Evolutionary conservation across 2,888 invertebrate species (phyloP), one percentile per base, ranked within the genome.

Genomic region (Harpalus rubripes): DNA sequence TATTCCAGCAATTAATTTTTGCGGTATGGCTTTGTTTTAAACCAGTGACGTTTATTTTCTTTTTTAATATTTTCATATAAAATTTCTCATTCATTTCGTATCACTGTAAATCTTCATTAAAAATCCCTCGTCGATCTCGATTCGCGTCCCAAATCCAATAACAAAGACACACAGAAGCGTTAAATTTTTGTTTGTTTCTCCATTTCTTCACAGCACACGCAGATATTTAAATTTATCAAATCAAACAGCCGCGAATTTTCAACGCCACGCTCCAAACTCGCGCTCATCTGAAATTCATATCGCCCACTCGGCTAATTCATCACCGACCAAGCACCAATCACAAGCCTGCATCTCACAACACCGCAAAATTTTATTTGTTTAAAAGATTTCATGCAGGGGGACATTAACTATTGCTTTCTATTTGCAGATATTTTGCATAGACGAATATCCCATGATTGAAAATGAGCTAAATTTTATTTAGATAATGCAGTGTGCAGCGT

Each of bases 221-320:
- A 44, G 72, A 44, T 74, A 74, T 74, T 74, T 74, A 74, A 74
- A 74, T 74, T 74, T 22, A 74, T 74, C 18, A 74, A 74, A 74
- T 44, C 72, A 74, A 74, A 44, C 44, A 74, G 72, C 12, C 32
- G 68, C n/a, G 68, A 68, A 39, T 68, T 68, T 63, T 68, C 68
- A 68, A 39, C 68, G 68, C 68, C 68, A 68, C 39, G 68, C 32
- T 68, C 26, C n/a, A 63, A 63, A 63, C 72, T 39, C 44, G 18
- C 18, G 44, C 76, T 76, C 76, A 76, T 76, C 76, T 52, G 76
- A 76, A 76, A 76, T 76, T 76, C 76, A 76, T 76, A 76, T 56
- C 76, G 52, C 76, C 26, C 56, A 52, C 12, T 56, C 44, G 41
- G 72, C 72, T 76, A 76, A 76, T 76, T 76, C 76, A 76, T 76